Conservation (phyloP, 2,113 vertebrate species). For the Pyxicephalus adspersus region DNA sequence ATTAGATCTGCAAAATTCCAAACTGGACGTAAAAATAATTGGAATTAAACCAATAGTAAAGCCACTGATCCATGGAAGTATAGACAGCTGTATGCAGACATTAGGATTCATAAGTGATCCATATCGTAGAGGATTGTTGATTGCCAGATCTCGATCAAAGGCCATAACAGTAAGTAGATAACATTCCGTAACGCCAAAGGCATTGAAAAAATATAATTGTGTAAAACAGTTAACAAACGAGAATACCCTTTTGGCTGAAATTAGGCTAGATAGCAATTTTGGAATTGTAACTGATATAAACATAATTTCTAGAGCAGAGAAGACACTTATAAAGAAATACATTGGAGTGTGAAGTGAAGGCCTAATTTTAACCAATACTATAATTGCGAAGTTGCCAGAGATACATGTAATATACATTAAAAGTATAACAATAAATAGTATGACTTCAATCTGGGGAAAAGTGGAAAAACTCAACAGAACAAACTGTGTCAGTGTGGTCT, state of each 20-base stretch:
- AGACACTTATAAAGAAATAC: slow-evolving; percentile 53
- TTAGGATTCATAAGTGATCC: neutral
- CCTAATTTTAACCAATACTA: neutral
- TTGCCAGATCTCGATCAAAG: neutral
- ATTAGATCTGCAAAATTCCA: slow-evolving; percentile 65
- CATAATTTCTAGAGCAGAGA: slow-evolving; percentile 38
- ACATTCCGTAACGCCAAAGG: slow-evolving; percentile 21
- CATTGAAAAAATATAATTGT: slow-evolving; percentile 61
- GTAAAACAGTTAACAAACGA: slow-evolving; percentile 54
- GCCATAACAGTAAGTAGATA: slow-evolving; percentile 24
- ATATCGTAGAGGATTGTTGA: slow-evolving; percentile 12
- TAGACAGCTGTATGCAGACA: neutral
- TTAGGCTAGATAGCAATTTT: slow-evolving; percentile 26
- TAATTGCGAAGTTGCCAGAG: neutral
- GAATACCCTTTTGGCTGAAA: slow-evolving; percentile 27
- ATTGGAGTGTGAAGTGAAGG: slow-evolving; percentile 29
- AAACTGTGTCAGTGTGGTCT: neutral
- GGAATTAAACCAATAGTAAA: slow-evolving; percentile 54
- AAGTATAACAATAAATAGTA: neutral
- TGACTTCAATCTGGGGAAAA: neutral
- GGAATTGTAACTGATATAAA: slow-evolving; percentile 34
- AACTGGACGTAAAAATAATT: slow-evolving; percentile 57
- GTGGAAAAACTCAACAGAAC: neutral
- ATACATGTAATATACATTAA: neutral
- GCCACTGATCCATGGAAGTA: neutral